Evolutionary conservation across 1,140 invertebrate species (phyloP).

Genomic region (Drosophila nigromelanica): DNA sequence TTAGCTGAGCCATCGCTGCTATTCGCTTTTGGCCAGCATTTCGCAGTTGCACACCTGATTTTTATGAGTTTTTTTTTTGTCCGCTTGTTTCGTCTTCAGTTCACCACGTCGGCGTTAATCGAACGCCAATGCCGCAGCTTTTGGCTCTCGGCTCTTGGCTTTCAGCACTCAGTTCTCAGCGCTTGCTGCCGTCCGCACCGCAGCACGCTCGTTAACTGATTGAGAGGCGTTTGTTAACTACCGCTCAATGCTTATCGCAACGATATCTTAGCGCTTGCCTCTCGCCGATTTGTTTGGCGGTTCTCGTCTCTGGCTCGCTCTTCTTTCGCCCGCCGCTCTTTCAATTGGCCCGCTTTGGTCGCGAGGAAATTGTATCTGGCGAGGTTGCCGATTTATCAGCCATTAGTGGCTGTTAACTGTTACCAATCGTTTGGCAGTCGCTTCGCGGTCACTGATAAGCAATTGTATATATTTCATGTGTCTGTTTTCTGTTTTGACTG

Average conservation of each 20-base stretch:
- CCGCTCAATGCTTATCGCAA: conserved; percentile 32
- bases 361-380: conserved; percentile 6
- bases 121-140: conserved; percentile 52
- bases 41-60: conserved; percentile 48
- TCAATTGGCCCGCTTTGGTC: conserved; percentile 8
- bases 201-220: conserved; percentile 72
- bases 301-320: conserved; percentile 10
- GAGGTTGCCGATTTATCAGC: conserved; percentile 65
- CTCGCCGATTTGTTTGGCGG: conserved; percentile 7
- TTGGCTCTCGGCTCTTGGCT: conserved; percentile 21
- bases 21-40: conserved; percentile 62
- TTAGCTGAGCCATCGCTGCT: conserved; percentile 64
- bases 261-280: conserved; percentile 22
- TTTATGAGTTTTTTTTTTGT: conserved; percentile 37
- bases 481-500: conserved; percentile 12
- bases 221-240: conserved; percentile 40
- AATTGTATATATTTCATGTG: conserved; percentile 40
- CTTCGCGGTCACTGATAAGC: conserved; percentile 64
- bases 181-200: conserved; percentile 41
- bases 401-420: conserved; percentile 62
- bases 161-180: conserved; percentile 34
- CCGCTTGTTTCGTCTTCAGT: conserved; percentile 29
- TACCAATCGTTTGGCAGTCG: conserved; percentile 22
- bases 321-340: conserved; percentile 34
- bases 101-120: conserved; percentile 78